Percentiles rank a stretch among this genome's conserved stretches.
Evolutionary conservation across 2,797 vertebrate genomes (phyloP).

Genomic region (Chelonia mydas): DNA sequence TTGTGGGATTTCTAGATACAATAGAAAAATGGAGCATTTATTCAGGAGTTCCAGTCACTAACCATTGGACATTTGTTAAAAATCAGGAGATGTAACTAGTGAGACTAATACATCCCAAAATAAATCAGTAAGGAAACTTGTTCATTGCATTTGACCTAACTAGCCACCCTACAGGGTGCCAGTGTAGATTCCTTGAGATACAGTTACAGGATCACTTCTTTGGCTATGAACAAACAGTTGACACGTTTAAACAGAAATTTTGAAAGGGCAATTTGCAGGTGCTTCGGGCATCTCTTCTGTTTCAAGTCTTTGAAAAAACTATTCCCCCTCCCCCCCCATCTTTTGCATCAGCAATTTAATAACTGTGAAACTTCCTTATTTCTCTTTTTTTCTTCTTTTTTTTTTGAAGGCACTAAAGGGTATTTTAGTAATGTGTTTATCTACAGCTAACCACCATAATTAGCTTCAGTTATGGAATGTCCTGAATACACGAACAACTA

Average conservation of each 20-base stretch:
- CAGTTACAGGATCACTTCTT: neutral
- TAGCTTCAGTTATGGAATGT: conserved; percentile 71
- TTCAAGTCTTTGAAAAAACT: conserved; percentile 55
- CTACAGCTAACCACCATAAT: conserved; percentile 73
- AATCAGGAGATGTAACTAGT: neutral
- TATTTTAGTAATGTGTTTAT: conserved; percentile 73
- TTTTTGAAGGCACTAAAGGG: conserved; percentile 62
- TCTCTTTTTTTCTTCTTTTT: conserved; percentile 58
- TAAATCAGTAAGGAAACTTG: neutral
- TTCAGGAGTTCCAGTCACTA: neutral
- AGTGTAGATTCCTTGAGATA: conserved; percentile 5
- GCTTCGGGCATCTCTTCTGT: conserved; percentile 25
- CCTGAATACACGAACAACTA: conserved; percentile 71
- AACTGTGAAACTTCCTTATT: conserved; percentile 50
- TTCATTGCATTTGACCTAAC: conserved; percentile 12
- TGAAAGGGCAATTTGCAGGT: conserved; percentile 43
- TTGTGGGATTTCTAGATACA: neutral
- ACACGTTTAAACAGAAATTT: conserved; percentile 14
- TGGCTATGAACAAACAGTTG: conserved; percentile 8
- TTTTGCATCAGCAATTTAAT: conserved; percentile 51
- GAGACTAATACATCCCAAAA: neutral
- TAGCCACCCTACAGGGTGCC: neutral
- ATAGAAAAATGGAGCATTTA: neutral
- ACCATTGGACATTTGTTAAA: neutral
- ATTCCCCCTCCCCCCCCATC: conserved; percentile 34